These are phyloP conservation scores for Triplophysa tibetana DNA, from an alignment of 2,113 vertebrate genomes.

Conservation along the genomic window DNA sequence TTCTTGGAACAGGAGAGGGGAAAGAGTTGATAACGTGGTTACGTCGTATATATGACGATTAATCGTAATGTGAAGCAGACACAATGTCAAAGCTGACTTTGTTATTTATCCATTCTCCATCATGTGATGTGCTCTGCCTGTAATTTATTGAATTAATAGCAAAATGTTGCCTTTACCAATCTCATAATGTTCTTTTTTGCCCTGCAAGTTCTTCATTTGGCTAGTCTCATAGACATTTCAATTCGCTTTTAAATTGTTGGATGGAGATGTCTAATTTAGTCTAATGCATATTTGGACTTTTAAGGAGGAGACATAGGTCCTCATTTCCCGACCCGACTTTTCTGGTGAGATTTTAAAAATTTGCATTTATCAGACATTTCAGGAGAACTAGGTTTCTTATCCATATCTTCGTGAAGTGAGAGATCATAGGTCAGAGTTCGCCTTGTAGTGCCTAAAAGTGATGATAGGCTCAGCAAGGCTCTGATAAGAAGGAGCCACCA, in stretches of 20 bases:
- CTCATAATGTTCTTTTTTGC: slow-evolving; percentile 37
- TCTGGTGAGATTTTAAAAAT: slow-evolving; percentile 31
- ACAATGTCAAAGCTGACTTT: slow-evolving; percentile 31
- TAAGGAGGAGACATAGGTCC: background rate
- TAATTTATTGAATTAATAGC: slow-evolving; percentile 50
- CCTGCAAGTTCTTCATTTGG: slow-evolving; percentile 13
- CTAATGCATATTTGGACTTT: background rate
- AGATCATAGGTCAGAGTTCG: slow-evolving; percentile 53
- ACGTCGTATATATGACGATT: slow-evolving; percentile 44
- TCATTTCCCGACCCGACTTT: background rate
- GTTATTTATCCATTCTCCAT: slow-evolving; percentile 49
- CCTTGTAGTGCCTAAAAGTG: slow-evolving; percentile 58
- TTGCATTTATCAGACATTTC: slow-evolving; percentile 47
- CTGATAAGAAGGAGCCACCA: slow-evolving; percentile 58
- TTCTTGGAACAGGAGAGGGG: slow-evolving; percentile 57
- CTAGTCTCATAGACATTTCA: background rate
- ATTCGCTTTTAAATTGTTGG: background rate
- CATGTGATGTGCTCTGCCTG: slow-evolving; percentile 41
- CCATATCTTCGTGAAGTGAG: slow-evolving; percentile 53
- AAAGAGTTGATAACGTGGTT: slow-evolving; percentile 56
- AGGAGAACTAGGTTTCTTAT: slow-evolving; percentile 44
- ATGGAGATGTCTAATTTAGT: background rate
- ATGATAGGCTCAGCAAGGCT: slow-evolving; percentile 51
- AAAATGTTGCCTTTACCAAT: slow-evolving; percentile 53
- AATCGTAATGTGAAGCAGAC: slow-evolving; percentile 54